These are phyloP conservation scores for Solenodon paradoxus DNA, from an alignment of 2,113 vertebrate species.

Conservation along the genomic window DNA sequence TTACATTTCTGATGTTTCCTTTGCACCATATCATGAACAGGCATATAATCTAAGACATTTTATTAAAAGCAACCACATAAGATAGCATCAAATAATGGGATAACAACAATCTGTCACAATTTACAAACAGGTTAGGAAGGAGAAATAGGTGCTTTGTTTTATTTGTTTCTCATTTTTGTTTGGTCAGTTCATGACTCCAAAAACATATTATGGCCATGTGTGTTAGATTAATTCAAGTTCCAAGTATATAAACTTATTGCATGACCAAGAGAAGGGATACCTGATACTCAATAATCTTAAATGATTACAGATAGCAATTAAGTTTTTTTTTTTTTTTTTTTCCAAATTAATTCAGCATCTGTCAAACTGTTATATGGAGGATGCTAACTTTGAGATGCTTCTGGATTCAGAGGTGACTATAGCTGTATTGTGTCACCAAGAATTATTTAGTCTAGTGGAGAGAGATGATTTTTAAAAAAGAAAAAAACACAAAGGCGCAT, in stretches of 20 bases:
- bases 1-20: background rate
- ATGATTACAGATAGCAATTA: background rate
- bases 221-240: background rate
- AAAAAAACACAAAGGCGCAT: too few relatives aligned
- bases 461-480: background rate
- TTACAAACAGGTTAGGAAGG: background rate
- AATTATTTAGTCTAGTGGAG: background rate
- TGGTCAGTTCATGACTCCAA: background rate
- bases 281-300: background rate
- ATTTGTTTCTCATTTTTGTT: background rate
- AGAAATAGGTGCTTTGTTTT: background rate
- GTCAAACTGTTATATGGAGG: background rate
- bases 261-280: background rate
- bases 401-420: background rate
- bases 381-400: background rate
- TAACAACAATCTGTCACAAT: background rate
- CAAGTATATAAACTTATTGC: background rate
- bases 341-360: conserved; percentile 30
- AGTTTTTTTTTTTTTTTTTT: conserved; percentile 30
- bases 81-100: background rate
- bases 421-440: background rate
- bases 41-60: background rate
- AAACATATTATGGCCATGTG: background rate
- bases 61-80: background rate
- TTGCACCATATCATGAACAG: background rate